Evolutionary conservation across 2,113 vertebrate species (phyloP).

Genomic region (Salvelinus namaycush): DNA sequence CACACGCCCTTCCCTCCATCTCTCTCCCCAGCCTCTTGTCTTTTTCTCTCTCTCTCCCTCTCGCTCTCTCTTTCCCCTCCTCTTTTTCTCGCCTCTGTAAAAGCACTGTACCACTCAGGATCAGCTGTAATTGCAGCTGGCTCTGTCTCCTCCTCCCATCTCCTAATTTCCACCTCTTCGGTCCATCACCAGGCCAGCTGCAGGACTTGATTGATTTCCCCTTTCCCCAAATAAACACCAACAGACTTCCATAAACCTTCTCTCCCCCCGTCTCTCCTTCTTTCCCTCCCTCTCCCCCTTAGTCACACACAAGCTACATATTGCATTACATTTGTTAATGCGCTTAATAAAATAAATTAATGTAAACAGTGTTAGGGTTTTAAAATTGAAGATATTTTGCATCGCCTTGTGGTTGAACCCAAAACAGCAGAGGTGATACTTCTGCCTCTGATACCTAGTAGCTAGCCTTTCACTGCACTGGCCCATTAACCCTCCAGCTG

Average conservation of each 20-base stretch:
- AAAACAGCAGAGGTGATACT: no score
- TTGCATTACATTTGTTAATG: background rate
- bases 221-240: conserved; percentile 12
- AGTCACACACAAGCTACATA: background rate
- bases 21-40: conserved; percentile 15
- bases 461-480: no score
- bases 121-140: conserved; percentile 43
- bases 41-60: background rate
- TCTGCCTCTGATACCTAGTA: no score
- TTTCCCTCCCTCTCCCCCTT: background rate
- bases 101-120: conserved; percentile 24
- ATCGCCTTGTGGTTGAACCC: no score
- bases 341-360: background rate
- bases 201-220: conserved; percentile 37
- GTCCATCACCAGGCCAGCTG: conserved; percentile 19
- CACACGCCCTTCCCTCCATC: conserved; percentile 3
- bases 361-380: no score
- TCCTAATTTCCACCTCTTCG: conserved; percentile 5
- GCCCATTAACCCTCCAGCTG: no score
- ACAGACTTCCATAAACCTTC: conserved; percentile 9
- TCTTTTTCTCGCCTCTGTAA: conserved; percentile 8
- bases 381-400: no score
- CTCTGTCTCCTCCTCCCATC: conserved; percentile 7
- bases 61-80: conserved; percentile 14
- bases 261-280: background rate